Evolutionary conservation across 1,140 invertebrate species (phyloP).

Genomic region (Matsumurasca onukii): DNA sequence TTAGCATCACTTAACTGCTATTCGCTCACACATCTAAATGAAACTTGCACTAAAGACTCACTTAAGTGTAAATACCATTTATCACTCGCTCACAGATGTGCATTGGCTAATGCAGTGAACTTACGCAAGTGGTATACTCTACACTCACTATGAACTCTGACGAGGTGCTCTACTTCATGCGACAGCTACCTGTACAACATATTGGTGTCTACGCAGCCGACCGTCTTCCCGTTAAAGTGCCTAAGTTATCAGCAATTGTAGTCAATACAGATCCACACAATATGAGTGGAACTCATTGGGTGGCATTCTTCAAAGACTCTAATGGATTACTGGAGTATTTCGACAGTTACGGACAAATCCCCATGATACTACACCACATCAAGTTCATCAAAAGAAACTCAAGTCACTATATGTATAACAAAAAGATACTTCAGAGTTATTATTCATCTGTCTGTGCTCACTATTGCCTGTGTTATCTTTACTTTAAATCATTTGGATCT

Average conservation of each 20-base stretch:
- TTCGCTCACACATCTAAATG: not conserved
- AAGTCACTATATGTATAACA: not conserved
- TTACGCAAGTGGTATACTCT: not conserved
- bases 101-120: not conserved
- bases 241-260: not conserved
- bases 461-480: not conserved
- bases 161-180: not conserved
- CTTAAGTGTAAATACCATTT: not conserved
- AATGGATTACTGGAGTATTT: not conserved
- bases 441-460: not conserved
- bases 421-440: not conserved
- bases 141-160: not conserved
- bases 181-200: not conserved
- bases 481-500: not conserved
- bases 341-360: not conserved
- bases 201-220: not conserved
- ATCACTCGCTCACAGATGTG: not conserved
- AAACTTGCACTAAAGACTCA: not conserved
- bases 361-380: not conserved
- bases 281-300: not conserved
- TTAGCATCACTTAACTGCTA: not conserved
- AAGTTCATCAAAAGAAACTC: not conserved
- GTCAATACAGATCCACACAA: conserved; percentile 5
- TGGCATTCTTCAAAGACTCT: not conserved
- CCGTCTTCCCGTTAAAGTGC: not conserved